phyloP scores from a whole-genome alignment of 2,797 vertebrate species.

The Fratercula arctica region DNA sequence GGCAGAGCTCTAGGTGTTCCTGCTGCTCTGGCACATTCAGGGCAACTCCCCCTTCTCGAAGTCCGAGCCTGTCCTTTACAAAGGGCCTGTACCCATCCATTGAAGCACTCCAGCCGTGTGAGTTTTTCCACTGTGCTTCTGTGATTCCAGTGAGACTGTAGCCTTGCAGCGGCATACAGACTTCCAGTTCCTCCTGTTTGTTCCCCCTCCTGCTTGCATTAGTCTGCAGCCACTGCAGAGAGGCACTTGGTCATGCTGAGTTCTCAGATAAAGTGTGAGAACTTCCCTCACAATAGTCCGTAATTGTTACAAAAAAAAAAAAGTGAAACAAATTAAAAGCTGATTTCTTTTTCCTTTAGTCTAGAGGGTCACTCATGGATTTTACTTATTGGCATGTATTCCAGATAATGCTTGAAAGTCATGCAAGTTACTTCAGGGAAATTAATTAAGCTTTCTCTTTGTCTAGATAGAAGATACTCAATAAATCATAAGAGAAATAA shows the following conservation, averaged over 20 bases:
- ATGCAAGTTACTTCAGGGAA: background rate
- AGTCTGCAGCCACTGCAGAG: background rate
- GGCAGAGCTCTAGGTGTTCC: background rate
- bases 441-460: background rate
- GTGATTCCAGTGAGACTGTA: background rate
- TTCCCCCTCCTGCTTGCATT: background rate
- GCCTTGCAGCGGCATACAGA: background rate
- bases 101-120: background rate
- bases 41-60: rapidly evolving
- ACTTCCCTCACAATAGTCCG: background rate
- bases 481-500: background rate
- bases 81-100: background rate
- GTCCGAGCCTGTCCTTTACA: background rate
- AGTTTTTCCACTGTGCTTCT: background rate
- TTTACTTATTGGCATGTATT: background rate
- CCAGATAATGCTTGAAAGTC: background rate
- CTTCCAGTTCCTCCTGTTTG: background rate
- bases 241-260: background rate
- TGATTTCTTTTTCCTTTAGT: background rate
- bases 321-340: background rate
- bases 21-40: background rate
- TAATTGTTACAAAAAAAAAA: background rate
- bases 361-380: background rate
- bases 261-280: background rate
- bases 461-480: background rate